Conservation (phyloP, 2,888 invertebrate genomes). For the Ormyrus labotus region DNA sequence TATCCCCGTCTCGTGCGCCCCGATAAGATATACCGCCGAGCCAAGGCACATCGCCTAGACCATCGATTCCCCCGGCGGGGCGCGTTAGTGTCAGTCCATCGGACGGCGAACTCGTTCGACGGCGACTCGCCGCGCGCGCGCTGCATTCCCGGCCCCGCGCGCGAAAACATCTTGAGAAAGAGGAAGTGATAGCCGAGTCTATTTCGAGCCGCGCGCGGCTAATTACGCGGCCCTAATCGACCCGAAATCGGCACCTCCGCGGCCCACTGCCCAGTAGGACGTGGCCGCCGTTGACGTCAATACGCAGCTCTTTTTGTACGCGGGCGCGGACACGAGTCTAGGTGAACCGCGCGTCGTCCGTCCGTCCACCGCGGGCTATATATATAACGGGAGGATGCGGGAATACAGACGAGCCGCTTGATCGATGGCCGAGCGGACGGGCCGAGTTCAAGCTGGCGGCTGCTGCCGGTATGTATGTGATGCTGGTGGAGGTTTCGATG, state of each 20-base stretch:
- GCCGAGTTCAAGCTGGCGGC: too few relatives aligned
- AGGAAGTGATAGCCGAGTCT: not conserved
- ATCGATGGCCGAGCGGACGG: too few relatives aligned
- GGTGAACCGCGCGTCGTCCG: not conserved
- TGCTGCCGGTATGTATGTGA: too few relatives aligned
- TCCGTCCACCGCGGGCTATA: not conserved
- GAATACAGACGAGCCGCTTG: too few relatives aligned
- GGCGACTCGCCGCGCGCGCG: not conserved
- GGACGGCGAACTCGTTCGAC: constrained; percentile 13
- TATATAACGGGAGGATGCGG: not conserved
- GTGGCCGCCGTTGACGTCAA: constrained; percentile 68
- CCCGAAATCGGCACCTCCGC: constrained; percentile 64
- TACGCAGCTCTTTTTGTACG: not conserved
- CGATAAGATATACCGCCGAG: too few relatives aligned
- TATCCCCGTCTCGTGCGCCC: too few relatives aligned
- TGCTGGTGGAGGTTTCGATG: too few relatives aligned
- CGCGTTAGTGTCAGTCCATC: too few relatives aligned
- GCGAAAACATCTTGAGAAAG: not conserved
- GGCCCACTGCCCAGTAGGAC: constrained; percentile 69
- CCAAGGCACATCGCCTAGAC: too few relatives aligned
- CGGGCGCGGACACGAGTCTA: constrained; percentile 5
- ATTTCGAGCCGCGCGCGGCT: not conserved
- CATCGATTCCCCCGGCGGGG: too few relatives aligned
- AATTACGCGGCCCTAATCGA: constrained; percentile 64
- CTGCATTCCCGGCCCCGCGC: not conserved